Conservation (phyloP, 2,797 vertebrate species). For the Masticophis lateralis region DNA sequence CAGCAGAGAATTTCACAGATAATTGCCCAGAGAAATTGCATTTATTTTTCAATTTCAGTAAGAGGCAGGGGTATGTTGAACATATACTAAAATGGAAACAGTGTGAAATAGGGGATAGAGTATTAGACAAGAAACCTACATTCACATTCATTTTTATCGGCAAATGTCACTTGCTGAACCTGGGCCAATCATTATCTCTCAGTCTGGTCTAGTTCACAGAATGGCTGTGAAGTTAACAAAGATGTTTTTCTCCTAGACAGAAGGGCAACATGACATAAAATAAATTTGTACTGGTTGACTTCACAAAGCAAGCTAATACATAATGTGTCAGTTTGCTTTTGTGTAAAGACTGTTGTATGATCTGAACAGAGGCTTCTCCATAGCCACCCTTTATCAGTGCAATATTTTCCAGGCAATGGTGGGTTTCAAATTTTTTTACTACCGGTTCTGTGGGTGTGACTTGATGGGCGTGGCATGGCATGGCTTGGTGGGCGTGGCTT, state of each 20-base stretch:
- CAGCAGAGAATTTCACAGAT: neutral
- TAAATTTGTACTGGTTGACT: neutral
- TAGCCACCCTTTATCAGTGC: neutral
- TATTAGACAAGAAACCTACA: neutral
- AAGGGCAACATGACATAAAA: neutral
- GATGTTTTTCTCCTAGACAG: neutral
- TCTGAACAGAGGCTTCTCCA: neutral
- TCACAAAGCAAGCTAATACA: neutral
- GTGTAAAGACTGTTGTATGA: neutral
- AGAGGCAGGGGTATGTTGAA: neutral
- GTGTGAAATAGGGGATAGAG: neutral
- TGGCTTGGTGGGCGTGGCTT: too few species aligned
- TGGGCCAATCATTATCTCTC: neutral
- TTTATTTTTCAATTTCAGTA: neutral
- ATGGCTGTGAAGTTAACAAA: neutral
- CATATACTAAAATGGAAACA: neutral
- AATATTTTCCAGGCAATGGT: neutral
- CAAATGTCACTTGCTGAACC: neutral
- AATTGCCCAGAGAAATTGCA: neutral
- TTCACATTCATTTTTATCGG: neutral
- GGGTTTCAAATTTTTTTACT: too few species aligned
- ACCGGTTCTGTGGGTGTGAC: too few species aligned
- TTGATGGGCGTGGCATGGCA: too few species aligned
- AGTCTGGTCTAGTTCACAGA: neutral
- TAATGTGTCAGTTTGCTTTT: neutral